Evolutionary conservation across 1,140 invertebrate genomes (phyloP), one percentile per base, ranked within the genome.

Genomic region (Leptinotarsa undecemlineata): DNA sequence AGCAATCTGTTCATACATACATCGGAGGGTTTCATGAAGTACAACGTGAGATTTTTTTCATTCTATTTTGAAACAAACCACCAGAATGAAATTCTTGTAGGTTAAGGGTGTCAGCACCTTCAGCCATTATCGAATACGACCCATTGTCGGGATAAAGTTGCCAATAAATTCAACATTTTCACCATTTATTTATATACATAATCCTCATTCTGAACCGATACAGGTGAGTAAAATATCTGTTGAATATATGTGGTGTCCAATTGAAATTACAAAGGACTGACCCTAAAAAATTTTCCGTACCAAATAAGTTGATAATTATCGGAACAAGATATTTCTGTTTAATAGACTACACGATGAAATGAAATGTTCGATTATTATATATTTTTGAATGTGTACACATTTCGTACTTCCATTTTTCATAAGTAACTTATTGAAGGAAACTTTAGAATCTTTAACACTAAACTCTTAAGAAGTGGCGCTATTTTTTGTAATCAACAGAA

Each of bases 1-100:
- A 95, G 95, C 85, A 92, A 92, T 85, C 90, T 99, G 82, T 95
- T 93, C 86, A 94, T 99, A 83, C 96, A 98, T 86, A 98, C 96
- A 17, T 96, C 96, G 67, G 92, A 95, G 85, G 97, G 96, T 74
- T 91, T 90, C 78, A 89, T 95, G 82, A 93, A 93, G 83, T 95
- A 93, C 86, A 89, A 91, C 83, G 93, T 93, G 88, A 86, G 85
- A 84, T 60, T 20, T 68, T 63, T 15, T 21, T 57, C 51, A 17
- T 17, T 57, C 15, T 15, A 19, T 69, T 63, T 33, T 62, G 33
- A 73, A 42, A 17, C 63, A 64, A 64, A 64, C 20, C 60, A 61
- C 20, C 20, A 73, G 51, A 73, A 64, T 64, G 14, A 33, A 64
- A 73, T 68, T 81, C 81, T 86, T 88, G 26, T 79, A 93, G 90